Evolutionary conservation across 2,113 vertebrate genomes (phyloP).

Genomic region (Oryzias woworae): DNA sequence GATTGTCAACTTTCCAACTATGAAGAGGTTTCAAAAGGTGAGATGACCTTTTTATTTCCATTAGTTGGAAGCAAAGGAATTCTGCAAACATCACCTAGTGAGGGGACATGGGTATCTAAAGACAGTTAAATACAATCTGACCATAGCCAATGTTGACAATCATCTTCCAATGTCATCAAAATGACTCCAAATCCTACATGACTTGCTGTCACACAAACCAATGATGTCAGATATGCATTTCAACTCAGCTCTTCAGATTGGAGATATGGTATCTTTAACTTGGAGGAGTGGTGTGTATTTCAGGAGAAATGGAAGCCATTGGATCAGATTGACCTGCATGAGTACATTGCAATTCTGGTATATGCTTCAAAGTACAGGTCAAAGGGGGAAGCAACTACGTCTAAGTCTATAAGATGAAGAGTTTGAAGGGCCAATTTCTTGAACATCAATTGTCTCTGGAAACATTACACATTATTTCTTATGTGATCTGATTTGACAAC

Average conservation of each 20-base stretch:
- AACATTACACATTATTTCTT: not conserved
- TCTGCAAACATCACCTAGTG: not conserved
- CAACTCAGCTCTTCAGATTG: too few relatives aligned
- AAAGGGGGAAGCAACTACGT: conserved; percentile 8
- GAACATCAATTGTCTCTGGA: not conserved
- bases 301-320: conserved; percentile 2
- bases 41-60: not conserved
- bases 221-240: not conserved
- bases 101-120: conserved; percentile 7
- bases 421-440: too few relatives aligned
- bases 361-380: conserved; percentile 10
- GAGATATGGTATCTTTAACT: not conserved
- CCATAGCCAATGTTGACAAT: not conserved
- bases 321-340: conserved; percentile 9
- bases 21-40: conserved; percentile 5
- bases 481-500: not conserved
- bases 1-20: not conserved
- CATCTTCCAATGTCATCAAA: conserved; percentile 2
- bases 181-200: conserved; percentile 2
- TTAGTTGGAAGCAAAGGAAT: not conserved
- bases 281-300: not conserved
- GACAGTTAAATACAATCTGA: not conserved
- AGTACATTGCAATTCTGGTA: conserved; percentile 13
- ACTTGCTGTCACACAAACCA: not conserved
- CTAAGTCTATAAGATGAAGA: too few relatives aligned